Evolutionary conservation across 2,113 vertebrate species (phyloP).

Genomic region (Gnathonemus longibarbis): DNA sequence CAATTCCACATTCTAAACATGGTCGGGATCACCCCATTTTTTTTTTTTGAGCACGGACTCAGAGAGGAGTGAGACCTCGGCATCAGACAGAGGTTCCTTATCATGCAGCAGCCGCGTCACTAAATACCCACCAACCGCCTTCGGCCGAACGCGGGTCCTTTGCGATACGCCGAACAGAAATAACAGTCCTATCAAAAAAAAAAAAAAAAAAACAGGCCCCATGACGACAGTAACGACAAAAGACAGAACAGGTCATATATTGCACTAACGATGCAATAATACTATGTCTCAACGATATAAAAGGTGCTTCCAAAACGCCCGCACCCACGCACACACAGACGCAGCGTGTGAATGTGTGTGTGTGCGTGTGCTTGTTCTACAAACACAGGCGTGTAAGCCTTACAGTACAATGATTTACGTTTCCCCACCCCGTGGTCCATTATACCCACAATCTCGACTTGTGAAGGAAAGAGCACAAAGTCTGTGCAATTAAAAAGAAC

Average conservation of each 20-base stretch:
- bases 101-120: conserved; percentile 7
- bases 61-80: background rate
- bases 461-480: conserved; percentile 14
- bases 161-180: background rate
- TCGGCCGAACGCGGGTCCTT: background rate
- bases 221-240: background rate
- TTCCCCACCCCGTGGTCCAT: background rate
- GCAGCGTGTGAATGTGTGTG: conserved; percentile 21
- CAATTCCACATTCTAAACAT: conserved; percentile 31
- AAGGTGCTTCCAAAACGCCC: conserved; percentile 47
- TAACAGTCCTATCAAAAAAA: background rate
- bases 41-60: conserved; percentile 23
- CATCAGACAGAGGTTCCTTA: background rate
- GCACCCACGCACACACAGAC: conserved; percentile 36
- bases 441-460: background rate
- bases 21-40: conserved; percentile 12
- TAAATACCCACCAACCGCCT: background rate
- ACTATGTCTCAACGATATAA: conserved; percentile 40
- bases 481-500: conserved; percentile 10
- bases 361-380: conserved; percentile 32
- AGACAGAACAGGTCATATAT: conserved; percentile 35
- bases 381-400: conserved; percentile 40
- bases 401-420: conserved; percentile 47
- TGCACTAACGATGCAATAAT: conserved; percentile 49
- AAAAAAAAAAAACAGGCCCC: conserved; percentile 4